These are phyloP conservation scores for Drosophila lowei DNA, from an alignment of 1,140 invertebrate genomes.

Conservation along the genomic window DNA sequence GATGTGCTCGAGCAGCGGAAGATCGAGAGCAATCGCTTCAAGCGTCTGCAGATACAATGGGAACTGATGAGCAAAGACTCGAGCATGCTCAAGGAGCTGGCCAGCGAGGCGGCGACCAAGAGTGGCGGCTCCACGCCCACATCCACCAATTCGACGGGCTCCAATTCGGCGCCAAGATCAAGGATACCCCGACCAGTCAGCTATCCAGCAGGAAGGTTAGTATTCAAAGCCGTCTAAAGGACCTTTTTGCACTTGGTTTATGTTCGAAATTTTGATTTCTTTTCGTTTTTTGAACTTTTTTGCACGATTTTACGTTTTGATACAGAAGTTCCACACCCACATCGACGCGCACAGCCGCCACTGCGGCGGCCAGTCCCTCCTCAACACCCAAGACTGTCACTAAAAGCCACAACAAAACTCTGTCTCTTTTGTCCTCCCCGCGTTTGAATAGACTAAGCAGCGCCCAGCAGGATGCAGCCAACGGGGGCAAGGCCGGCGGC, in stretches of 20 bases:
- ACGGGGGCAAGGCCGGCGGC: conserved; percentile 38
- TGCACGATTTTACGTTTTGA: conserved; percentile 50
- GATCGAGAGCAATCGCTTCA: conserved; percentile 85
- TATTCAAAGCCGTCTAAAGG: neutral
- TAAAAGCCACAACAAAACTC: conserved; percentile 52
- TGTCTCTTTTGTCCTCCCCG: conserved; percentile 66
- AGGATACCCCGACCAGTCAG: conserved; percentile 89
- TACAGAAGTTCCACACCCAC: conserved; percentile 63
- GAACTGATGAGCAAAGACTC: conserved; percentile 88
- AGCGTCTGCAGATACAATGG: conserved; percentile 93
- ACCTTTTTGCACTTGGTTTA: neutral
- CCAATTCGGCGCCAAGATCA: conserved; percentile 84
- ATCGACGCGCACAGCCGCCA: conserved; percentile 22
- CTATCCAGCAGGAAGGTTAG: conserved; percentile 85
- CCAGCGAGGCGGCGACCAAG: conserved; percentile 83
- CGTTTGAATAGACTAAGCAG: conserved; percentile 68
- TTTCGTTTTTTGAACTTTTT: conserved; percentile 53
- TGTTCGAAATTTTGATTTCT: conserved; percentile 37
- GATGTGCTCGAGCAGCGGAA: conserved; percentile 79
- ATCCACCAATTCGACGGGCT: conserved; percentile 69
- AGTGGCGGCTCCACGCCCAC: conserved; percentile 83
- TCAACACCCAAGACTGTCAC: conserved; percentile 62
- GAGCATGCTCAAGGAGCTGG: conserved; percentile 81
- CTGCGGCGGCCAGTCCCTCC: conserved; percentile 17
- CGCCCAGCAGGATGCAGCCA: conserved; percentile 61